Conservation (phyloP, 2,797 vertebrate species). For the Hyperoplus immaculatus region DNA sequence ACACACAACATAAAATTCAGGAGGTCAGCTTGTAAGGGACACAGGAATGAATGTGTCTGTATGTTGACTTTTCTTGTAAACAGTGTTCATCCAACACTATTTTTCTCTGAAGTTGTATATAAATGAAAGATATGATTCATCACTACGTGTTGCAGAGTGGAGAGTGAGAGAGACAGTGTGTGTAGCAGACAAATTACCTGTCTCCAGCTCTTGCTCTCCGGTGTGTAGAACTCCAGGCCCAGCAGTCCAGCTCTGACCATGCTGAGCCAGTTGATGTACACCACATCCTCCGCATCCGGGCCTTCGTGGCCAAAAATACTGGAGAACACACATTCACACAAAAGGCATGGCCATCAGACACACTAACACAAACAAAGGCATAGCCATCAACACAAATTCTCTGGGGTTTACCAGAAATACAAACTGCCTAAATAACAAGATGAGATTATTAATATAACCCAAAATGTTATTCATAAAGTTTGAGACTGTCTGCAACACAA, state of each 20-base stretch:
- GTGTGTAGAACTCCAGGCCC: conserved; percentile 93
- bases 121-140: conserved; percentile 18
- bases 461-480: background rate
- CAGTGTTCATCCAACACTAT: conserved; percentile 19
- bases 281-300: conserved; percentile 88
- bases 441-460: background rate
- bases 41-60: conserved; percentile 23
- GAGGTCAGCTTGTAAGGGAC: conserved; percentile 25
- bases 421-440: background rate
- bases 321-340: conserved; percentile 7
- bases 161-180: background rate
- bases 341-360: no score
- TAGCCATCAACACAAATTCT: background rate
- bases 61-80: conserved; percentile 47
- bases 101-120: background rate
- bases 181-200: conserved; percentile 82
- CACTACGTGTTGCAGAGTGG: background rate
- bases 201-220: conserved; percentile 91
- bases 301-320: conserved; percentile 93
- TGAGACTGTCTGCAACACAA: background rate
- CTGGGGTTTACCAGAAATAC: background rate
- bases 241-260: conserved; percentile 93
- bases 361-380: background rate
- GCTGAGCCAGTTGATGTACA: conserved; percentile 94
- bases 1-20: conserved; percentile 8